Evolutionary conservation across 1,140 invertebrate species (phyloP).

Genomic region (Euwallacea similis): DNA sequence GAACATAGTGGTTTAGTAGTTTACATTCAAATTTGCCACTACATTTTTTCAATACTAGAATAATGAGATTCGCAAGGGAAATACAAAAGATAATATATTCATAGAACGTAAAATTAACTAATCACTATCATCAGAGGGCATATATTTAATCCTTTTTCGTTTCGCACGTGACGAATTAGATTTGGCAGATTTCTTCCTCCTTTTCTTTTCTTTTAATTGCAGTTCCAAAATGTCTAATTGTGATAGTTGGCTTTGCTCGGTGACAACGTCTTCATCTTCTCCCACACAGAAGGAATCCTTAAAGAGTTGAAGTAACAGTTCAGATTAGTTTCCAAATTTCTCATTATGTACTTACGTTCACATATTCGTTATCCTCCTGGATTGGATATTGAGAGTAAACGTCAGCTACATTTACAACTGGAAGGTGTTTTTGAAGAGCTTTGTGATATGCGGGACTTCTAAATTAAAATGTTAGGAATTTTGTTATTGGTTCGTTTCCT

Average conservation of each 20-base stretch:
- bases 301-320: constrained; percentile 23
- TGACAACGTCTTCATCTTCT: constrained; percentile 38
- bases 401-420: constrained; percentile 24
- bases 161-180: constrained; percentile 27
- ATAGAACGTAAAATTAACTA: neutral
- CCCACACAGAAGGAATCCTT: constrained; percentile 50
- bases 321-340: neutral
- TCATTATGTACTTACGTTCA: constrained; percentile 42
- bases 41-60: no score
- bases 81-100: no score
- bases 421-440: constrained; percentile 41
- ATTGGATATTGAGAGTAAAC: constrained; percentile 46
- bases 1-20: no score
- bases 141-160: constrained; percentile 39
- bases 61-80: no score
- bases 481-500: neutral
- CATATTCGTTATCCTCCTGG: constrained; percentile 42
- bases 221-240: constrained; percentile 47
- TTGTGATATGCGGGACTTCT: constrained; percentile 40
- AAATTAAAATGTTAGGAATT: constrained; percentile 11
- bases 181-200: constrained; percentile 28
- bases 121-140: constrained; percentile 37
- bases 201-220: constrained; percentile 43
- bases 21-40: no score
- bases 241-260: constrained; percentile 37